These are phyloP conservation scores for Chesias legatella DNA, from an alignment of 2,888 invertebrate genomes.

Conservation along the genomic window DNA sequence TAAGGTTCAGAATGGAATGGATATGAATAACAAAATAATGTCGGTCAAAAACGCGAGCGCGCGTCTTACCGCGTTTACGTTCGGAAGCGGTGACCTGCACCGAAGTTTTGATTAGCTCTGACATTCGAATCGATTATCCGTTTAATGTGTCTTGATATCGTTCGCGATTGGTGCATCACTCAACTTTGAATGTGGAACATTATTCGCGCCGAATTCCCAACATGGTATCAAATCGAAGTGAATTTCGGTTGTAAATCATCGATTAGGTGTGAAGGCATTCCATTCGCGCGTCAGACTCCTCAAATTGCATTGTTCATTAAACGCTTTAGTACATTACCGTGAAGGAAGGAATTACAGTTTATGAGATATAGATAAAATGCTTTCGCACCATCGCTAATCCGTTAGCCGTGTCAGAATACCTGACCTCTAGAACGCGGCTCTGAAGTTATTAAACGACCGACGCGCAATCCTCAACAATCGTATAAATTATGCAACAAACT, in stretches of 20 bases:
- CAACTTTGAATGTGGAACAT: slow-evolving; percentile 47
- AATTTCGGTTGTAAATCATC: slow-evolving; percentile 17
- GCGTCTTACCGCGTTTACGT: slow-evolving; percentile 69
- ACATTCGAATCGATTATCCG: slow-evolving; percentile 77
- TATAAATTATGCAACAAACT: slow-evolving; percentile 56
- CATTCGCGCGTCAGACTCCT: slow-evolving; percentile 12
- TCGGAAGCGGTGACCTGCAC: slow-evolving; percentile 74
- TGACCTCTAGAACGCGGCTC: slow-evolving; percentile 24
- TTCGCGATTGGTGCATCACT: slow-evolving; percentile 35
- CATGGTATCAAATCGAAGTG: not conserved
- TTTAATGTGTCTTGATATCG: slow-evolving; percentile 66
- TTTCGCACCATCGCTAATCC: slow-evolving; percentile 32
- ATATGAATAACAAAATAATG: slow-evolving; percentile 26
- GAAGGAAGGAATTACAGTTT: slow-evolving; percentile 28
- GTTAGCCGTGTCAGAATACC: slow-evolving; percentile 29
- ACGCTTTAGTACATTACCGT: slow-evolving; percentile 17
- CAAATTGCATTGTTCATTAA: slow-evolving; percentile 24
- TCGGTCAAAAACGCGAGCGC: slow-evolving; percentile 52
- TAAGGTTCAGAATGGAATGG: slow-evolving; percentile 19
- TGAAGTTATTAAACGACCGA: slow-evolving; percentile 35
- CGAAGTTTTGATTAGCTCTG: slow-evolving; percentile 76
- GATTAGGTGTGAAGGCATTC: slow-evolving; percentile 4
- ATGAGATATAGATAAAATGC: slow-evolving; percentile 32
- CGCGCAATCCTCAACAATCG: slow-evolving; percentile 43
- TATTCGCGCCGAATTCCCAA: slow-evolving; percentile 19